Conservation (phyloP, 1,140 invertebrate species). For the Fopius arisanus region DNA sequence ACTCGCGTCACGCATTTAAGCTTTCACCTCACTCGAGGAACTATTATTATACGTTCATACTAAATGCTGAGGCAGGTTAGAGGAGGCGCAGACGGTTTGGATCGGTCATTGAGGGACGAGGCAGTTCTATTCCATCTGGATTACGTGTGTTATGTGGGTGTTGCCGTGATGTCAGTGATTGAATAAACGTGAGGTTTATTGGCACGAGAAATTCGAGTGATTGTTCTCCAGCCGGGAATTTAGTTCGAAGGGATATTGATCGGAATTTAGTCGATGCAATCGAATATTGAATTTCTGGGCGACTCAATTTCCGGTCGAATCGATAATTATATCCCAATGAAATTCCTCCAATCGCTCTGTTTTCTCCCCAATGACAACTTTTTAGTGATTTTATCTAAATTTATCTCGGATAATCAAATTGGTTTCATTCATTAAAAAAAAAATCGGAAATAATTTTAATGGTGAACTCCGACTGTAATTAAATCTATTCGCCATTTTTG, state of each 20-base stretch:
- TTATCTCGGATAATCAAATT: no score
- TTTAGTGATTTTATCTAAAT: no score
- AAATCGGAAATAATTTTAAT: no score
- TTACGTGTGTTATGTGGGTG: background rate
- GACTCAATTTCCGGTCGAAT: no score
- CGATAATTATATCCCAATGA: no score
- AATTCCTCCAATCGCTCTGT: no score
- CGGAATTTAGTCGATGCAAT: no score
- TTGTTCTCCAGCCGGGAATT: background rate
- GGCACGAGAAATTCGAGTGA: background rate
- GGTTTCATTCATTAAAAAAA: no score
- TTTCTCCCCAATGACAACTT: no score
- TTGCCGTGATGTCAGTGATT: background rate
- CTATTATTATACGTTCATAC: background rate
- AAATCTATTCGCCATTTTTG: background rate
- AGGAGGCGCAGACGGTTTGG: background rate
- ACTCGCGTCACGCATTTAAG: conserved; percentile 16
- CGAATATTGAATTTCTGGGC: no score
- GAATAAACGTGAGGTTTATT: background rate
- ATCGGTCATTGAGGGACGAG: background rate
- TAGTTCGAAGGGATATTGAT: no score
- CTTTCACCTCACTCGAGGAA: conserved; percentile 6
- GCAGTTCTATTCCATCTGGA: background rate
- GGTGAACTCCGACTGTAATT: no score
- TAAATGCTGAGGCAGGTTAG: background rate